Evolutionary conservation across 2,797 vertebrate genomes (phyloP).

Genomic region (Emys orbicularis): DNA sequence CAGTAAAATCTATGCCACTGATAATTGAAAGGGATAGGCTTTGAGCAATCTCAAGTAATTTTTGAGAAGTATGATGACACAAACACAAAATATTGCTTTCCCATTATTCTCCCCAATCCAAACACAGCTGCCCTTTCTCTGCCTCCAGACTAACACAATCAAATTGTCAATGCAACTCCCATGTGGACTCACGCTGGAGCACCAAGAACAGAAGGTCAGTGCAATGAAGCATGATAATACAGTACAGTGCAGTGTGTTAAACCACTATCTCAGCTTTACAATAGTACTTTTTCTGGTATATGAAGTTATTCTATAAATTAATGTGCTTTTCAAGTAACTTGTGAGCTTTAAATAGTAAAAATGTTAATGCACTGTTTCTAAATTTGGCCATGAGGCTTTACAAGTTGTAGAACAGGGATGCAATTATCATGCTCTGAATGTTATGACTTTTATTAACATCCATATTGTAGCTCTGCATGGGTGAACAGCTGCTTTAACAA

Average conservation of each 20-base stretch:
- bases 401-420: not conserved
- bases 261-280: not conserved
- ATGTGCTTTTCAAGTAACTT: not conserved
- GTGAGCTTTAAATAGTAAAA: not conserved
- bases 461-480: not conserved
- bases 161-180: not conserved
- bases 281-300: not conserved
- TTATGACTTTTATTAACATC: not conserved
- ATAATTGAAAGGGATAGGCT: not conserved
- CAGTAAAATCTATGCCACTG: not conserved
- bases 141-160: not conserved
- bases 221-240: not conserved
- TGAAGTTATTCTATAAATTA: not conserved
- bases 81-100: not conserved
- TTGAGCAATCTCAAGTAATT: not conserved
- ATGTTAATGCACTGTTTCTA: not conserved
- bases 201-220: not conserved
- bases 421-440: not conserved
- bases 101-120: not conserved
- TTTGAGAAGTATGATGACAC: not conserved
- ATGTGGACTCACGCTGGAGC: not conserved
- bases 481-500: not conserved
- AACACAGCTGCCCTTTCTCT: not conserved
- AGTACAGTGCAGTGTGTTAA: not conserved
- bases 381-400: not conserved